A percentile compares a stretch with the other conserved stretches of the same genome.
Evolutionary conservation across 2,888 invertebrate species (phyloP).

Genomic region (Agrilus mali): DNA sequence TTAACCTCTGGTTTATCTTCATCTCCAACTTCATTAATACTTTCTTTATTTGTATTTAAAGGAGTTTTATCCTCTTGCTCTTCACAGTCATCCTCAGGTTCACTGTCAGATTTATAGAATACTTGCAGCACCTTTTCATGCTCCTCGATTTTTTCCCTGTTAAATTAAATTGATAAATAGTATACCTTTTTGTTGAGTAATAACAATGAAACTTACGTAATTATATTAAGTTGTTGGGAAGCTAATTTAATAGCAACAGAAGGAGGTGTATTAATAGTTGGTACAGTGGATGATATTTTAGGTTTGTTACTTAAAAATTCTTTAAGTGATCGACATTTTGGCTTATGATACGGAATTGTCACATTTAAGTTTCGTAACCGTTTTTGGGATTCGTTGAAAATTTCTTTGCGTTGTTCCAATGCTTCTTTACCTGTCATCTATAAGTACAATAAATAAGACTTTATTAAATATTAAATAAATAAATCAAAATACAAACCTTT

Average conservation of each 20-base stretch:
- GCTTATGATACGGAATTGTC: slow-evolving; percentile 75
- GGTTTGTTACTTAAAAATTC: slow-evolving; percentile 56
- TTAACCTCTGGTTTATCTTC: neutral
- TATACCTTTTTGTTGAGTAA: neutral
- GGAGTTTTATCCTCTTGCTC: neutral
- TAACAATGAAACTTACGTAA: slow-evolving; percentile 42
- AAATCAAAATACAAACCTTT: neutral
- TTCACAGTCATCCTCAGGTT: slow-evolving; percentile 29
- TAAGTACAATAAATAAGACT: slow-evolving; percentile 10
- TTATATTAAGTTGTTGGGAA: slow-evolving; percentile 47
- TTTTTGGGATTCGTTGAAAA: slow-evolving; percentile 75
- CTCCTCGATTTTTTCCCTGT: slow-evolving; percentile 53
- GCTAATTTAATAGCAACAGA: slow-evolving; percentile 52
- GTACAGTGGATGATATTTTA: slow-evolving; percentile 32
- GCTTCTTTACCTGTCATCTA: slow-evolving; percentile 57
- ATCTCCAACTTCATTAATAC: neutral
- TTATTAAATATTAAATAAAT: neutral
- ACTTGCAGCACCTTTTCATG: slow-evolving; percentile 61
- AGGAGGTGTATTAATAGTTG: slow-evolving; percentile 27
- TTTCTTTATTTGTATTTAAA: neutral
- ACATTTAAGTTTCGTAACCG: slow-evolving; percentile 63
- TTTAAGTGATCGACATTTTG: slow-evolving; percentile 63
- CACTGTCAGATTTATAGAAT: slow-evolving; percentile 63
- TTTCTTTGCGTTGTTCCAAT: slow-evolving; percentile 56
- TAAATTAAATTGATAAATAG: slow-evolving; percentile 1